These are phyloP conservation scores for Meandrina meandrites DNA, from an alignment of 92 coral and sea anemone genomes.

Conservation along the genomic window DNA sequence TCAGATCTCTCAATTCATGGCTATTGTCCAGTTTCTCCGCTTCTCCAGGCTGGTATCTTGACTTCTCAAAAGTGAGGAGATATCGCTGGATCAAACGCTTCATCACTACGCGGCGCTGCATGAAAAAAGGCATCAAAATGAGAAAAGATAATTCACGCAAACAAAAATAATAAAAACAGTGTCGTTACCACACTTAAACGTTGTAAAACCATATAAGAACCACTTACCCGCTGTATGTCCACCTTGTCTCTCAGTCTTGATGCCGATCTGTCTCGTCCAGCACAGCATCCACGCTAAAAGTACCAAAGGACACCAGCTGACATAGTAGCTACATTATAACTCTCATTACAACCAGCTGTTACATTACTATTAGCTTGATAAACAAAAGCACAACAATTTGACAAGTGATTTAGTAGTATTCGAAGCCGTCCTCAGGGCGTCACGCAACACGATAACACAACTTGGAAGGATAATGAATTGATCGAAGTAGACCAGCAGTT, in stretches of 20 bases:
- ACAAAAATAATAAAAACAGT: too few species aligned
- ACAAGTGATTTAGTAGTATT: background rate
- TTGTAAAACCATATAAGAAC: too few species aligned
- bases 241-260: background rate
- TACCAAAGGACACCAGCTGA: background rate
- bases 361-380: background rate
- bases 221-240: conserved; percentile 9
- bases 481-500: too few species aligned
- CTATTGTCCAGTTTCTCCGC: conserved; percentile 10
- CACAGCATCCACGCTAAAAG: conserved; percentile 27
- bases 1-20: conserved; percentile 10
- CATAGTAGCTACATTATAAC: background rate
- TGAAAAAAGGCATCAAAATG: background rate
- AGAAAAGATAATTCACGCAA: background rate
- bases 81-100: conserved; percentile 43
- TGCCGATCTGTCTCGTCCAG: background rate
- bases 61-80: conserved; percentile 24
- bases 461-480: background rate
- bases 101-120: conserved; percentile 33
- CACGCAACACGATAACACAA: background rate
- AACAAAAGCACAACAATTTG: background rate
- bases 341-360: background rate
- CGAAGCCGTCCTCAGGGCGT: background rate
- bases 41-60: background rate
- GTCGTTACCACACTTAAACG: too few species aligned